Conservation (phyloP, 2,113 vertebrate genomes). For the Cariama cristata region DNA sequence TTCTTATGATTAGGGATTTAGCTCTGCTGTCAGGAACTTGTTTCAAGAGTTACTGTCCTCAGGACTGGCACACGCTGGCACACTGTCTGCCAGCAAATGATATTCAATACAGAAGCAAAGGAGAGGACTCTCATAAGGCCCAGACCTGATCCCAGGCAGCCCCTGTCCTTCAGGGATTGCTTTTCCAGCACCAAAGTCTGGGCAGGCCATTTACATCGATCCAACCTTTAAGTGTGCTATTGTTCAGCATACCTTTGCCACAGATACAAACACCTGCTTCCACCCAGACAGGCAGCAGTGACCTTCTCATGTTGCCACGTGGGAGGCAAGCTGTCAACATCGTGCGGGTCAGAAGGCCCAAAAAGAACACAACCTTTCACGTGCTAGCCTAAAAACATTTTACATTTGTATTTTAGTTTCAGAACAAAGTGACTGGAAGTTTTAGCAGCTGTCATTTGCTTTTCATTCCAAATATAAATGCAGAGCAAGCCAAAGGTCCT, state of each 20-base stretch:
- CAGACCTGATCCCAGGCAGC: not conserved
- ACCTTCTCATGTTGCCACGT: slow-evolving; percentile 52
- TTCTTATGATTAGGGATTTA: not conserved
- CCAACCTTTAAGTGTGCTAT: accelerated
- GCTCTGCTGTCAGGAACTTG: not conserved
- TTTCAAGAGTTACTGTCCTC: not conserved
- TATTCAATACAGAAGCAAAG: not conserved
- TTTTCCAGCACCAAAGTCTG: not conserved
- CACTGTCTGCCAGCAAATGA: not conserved
- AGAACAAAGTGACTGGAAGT: not conserved
- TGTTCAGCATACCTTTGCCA: not conserved
- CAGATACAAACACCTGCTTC: not conserved
- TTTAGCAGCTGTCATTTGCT: not conserved
- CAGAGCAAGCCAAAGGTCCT: not conserved
- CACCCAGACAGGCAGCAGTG: not conserved
- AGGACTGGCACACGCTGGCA: not conserved
- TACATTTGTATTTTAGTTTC: not conserved
- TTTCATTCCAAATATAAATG: slow-evolving; percentile 1
- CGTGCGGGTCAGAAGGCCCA: not conserved
- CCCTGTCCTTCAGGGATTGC: not conserved
- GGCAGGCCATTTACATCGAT: not conserved
- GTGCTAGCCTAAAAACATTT: not conserved
- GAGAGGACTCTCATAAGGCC: accelerated
- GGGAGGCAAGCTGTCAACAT: not conserved
- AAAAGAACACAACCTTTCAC: not conserved